Evolutionary conservation across 2,888 invertebrate species (phyloP).

Genomic region (Amiota mariae): DNA sequence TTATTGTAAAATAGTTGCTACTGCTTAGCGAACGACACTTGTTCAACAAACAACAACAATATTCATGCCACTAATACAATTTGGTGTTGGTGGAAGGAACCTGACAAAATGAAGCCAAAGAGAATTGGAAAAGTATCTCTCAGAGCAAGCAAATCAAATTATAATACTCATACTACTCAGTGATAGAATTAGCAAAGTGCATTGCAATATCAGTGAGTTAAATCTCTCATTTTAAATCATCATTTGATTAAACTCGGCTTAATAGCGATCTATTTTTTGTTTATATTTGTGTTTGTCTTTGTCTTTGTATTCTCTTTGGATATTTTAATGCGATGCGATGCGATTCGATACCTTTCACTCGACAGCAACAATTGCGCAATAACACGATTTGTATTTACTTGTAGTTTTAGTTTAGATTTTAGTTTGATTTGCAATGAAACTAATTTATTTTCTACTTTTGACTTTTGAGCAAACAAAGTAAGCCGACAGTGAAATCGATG

Average conservation of each 20-base stretch:
- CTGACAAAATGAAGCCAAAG: no score
- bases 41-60: slow-evolving; percentile 39
- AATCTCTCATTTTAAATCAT: slow-evolving; percentile 47
- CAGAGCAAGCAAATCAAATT: slow-evolving; percentile 10
- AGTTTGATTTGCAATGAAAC: slow-evolving; percentile 57
- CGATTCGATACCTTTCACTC: slow-evolving; percentile 66
- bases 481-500: no score
- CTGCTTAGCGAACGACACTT: slow-evolving; percentile 50
- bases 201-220: slow-evolving; percentile 24
- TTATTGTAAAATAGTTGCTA: slow-evolving; percentile 44
- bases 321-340: slow-evolving; percentile 57
- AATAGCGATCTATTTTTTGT: slow-evolving; percentile 43
- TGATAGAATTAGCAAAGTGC: slow-evolving; percentile 46
- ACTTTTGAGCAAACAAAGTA: slow-evolving; percentile 17
- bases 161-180: slow-evolving; percentile 26
- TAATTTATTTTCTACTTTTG: slow-evolving; percentile 32
- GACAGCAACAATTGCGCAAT: slow-evolving; percentile 17
- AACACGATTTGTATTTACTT: slow-evolving; percentile 65
- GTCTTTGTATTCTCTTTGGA: slow-evolving; percentile 39
- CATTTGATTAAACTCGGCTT: slow-evolving; percentile 64
- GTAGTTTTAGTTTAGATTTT: slow-evolving; percentile 66
- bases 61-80: neutral
- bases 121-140: slow-evolving; percentile 57
- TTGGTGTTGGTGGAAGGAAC: no score
- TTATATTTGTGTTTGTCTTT: slow-evolving; percentile 39